Evolutionary conservation across 2,113 vertebrate genomes (phyloP), one percentile per base, ranked within the genome.

Genomic region (Clupea harengus): DNA sequence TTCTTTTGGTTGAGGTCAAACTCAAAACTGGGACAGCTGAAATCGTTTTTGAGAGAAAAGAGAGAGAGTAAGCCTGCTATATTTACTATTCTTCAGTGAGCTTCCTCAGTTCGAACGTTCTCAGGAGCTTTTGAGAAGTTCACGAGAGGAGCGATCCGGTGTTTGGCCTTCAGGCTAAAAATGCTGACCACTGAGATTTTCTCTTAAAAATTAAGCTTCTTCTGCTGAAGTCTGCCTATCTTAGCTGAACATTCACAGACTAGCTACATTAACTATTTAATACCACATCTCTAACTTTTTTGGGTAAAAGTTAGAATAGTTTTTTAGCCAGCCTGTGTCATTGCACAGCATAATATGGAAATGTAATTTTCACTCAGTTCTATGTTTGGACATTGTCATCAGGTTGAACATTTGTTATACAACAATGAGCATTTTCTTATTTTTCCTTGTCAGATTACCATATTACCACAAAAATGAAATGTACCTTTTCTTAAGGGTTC

Each of bases 201-300:
- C 9, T 78, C 39, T 5, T 78, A 11, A 18, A 60, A 60, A 17
- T 78, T 72, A 72, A 72, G n/a, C 72, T 39, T 32, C 10, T 15
- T 78, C 25, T 10, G 10, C 28, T 78, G 28, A 72, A 72, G 25
- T 72, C 64, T 15, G n/a, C 10, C 64, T 72, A 64, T 52, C 54
- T 60, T 72, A 72, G n/a, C 15, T 72, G 64, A 72, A 39, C 72
- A 78, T 32, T 78, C 72, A 78, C 72, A 78, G 72, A 15, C 28
- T 28, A 32, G 72, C 28, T 78, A 11, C 32, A 39, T 17, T 39
- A 78, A 78, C 72, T 5, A 72, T 72, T 72, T 13, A 28, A 67
- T 11, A 67, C n/a, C 28, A 28, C 64, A 13, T 32, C 3, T 32
- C 28, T 28, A 13, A 32, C 28, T 39, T 78, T 20, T 60, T 78